Evolutionary conservation across 2,113 vertebrate genomes (phyloP).

Genomic region (Cryptotis parvus): DNA sequence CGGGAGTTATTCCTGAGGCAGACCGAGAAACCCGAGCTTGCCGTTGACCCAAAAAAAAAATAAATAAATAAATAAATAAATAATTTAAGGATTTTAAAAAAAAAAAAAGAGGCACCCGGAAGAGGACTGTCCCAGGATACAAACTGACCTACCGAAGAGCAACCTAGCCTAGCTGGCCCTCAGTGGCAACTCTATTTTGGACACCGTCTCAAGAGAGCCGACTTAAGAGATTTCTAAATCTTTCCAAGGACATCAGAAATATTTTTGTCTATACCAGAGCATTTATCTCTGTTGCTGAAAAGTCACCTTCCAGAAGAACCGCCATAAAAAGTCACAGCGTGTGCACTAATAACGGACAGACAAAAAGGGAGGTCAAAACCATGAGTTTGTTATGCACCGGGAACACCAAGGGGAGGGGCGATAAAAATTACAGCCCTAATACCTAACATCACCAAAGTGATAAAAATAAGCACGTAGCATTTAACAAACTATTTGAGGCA

Average conservation of each 20-base stretch:
- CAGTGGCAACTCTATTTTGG: slow-evolving; percentile 61
- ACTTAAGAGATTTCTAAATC: slow-evolving; percentile 63
- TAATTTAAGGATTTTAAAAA: too few species aligned
- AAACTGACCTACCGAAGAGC: slow-evolving; percentile 13
- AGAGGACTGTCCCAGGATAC: slow-evolving; percentile 35
- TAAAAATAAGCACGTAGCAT: slow-evolving; percentile 58
- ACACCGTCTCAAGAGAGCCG: slow-evolving; percentile 54
- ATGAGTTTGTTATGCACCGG: slow-evolving; percentile 31
- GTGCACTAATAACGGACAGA: neutral
- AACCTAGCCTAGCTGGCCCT: slow-evolving; percentile 48
- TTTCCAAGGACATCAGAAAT: slow-evolving; percentile 74
- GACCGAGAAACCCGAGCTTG: too few species aligned
- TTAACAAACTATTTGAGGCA: slow-evolving; percentile 42
- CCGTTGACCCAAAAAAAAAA: too few species aligned
- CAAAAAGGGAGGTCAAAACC: slow-evolving; percentile 37
- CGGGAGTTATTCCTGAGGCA: too few species aligned
- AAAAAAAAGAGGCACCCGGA: too few species aligned
- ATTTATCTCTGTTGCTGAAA: slow-evolving; percentile 75
- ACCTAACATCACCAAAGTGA: slow-evolving; percentile 62
- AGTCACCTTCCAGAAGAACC: slow-evolving; percentile 67
- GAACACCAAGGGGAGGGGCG: slow-evolving; percentile 37
- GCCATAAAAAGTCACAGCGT: neutral
- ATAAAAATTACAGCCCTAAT: slow-evolving; percentile 60
- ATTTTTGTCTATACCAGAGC: slow-evolving; percentile 53
- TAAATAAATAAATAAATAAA: too few species aligned